Evolutionary conservation across 2,888 invertebrate genomes (phyloP).

Genomic region (Oscheius sp.): DNA sequence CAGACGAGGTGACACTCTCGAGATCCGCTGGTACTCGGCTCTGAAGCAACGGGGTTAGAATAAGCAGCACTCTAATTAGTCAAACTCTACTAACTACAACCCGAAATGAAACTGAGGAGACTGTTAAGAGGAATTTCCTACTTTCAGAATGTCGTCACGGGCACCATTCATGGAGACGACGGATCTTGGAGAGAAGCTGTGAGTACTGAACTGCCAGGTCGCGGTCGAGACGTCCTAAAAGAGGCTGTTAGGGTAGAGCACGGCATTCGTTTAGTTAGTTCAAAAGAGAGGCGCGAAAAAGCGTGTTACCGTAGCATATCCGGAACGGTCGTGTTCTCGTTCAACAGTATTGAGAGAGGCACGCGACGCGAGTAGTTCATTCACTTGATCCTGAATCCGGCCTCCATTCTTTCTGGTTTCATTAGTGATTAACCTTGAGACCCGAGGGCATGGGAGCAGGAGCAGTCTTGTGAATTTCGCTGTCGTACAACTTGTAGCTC

Average conservation of each 20-base stretch:
- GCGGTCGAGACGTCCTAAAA: slow-evolving; percentile 70
- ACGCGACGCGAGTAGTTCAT: slow-evolving; percentile 65
- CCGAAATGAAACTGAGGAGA: background rate
- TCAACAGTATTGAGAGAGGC: slow-evolving; percentile 52
- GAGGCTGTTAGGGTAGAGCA: slow-evolving; percentile 26
- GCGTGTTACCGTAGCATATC: slow-evolving; percentile 66
- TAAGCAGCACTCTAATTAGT: slow-evolving; percentile 12
- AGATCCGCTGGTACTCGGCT: slow-evolving; percentile 33
- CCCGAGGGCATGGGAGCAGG: slow-evolving; percentile 65
- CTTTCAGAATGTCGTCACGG: slow-evolving; percentile 66
- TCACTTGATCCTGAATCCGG: slow-evolving; percentile 57
- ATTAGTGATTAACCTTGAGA: slow-evolving; percentile 56
- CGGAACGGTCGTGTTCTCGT: slow-evolving; percentile 62
- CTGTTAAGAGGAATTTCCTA: slow-evolving; percentile 37
- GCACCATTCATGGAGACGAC: slow-evolving; percentile 72
- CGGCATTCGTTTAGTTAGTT: slow-evolving; percentile 20
- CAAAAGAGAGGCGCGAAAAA: background rate
- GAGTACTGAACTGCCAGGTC: slow-evolving; percentile 70
- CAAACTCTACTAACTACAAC: background rate
- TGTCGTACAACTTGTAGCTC: slow-evolving; percentile 62
- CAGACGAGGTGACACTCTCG: slow-evolving; percentile 29
- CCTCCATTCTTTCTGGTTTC: background rate
- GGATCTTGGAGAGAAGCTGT: slow-evolving; percentile 71
- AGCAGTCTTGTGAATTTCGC: slow-evolving; percentile 66
- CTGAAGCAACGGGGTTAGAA: slow-evolving; percentile 28